Evolutionary conservation across 2,113 vertebrate species (phyloP), one percentile per base, ranked within the genome.

Genomic region (Patagioenas fasciata): DNA sequence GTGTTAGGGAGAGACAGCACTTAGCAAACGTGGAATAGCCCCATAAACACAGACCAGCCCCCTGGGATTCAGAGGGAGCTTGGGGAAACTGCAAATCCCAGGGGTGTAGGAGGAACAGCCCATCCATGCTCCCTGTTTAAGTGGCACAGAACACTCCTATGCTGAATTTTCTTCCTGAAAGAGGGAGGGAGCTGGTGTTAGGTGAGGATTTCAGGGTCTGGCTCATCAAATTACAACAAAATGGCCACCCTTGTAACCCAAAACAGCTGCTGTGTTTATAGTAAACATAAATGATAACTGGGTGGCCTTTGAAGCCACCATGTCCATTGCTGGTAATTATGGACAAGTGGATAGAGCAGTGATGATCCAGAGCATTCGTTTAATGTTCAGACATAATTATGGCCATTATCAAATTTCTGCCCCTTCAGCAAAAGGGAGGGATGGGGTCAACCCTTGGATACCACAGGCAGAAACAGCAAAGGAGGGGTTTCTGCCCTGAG

Each of bases 231-330:
- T 95, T 94, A 64, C 95, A 95, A 62, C 48, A 67, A 93, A 96
- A 89, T 61, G 88, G 79, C 96, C 95, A 97, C 95, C 96, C 95
- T 88, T 31, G 2, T 88, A 91, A 94, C 65, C 91, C 94, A 93
- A 95, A 95, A 94, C 93, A 96, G 84, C 91, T 85, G 88, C 92
- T 93, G 91, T 97, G 96, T 97, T 97, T 97, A 97, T 72, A 96
- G 96, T 97, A 97, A 97, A 97, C 95, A 95, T 66, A 78, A 94
- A 82, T 24, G 88, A 94, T 90, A 96, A 87, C 97, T 95, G 96
- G 96, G 96, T 97, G 97, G 96, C 92, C 95, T 97, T 97, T 97
- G 96, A 97, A 97, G 95, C 83, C 50, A 64, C 91, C 81, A 60
- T 90, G 93, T 96, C 92, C 86, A 84, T 44, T 66, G 77, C 77